These are phyloP conservation scores for Hypsibius dujardini DNA, from an alignment of 1,140 invertebrate species.

Conservation along the genomic window DNA sequence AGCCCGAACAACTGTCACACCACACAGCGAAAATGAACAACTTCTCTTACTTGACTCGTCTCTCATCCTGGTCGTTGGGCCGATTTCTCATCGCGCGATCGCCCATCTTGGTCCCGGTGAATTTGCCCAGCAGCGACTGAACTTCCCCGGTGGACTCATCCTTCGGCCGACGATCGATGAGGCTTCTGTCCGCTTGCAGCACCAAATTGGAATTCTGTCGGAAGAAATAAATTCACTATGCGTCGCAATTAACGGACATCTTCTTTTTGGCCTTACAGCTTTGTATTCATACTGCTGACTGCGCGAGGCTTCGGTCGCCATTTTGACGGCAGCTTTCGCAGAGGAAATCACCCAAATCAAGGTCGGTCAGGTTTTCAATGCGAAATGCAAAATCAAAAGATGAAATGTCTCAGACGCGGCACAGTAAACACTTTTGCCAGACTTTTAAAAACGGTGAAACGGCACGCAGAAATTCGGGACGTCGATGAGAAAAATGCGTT, in stretches of 20 bases:
- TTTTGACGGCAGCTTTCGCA: constrained; percentile 31
- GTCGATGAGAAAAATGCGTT: too few species aligned
- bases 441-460: too few species aligned
- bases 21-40: too few species aligned
- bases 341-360: too few species aligned
- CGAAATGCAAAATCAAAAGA: too few species aligned
- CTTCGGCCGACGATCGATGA: constrained; percentile 82
- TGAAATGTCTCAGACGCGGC: too few species aligned
- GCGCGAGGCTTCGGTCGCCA: constrained; percentile 95
- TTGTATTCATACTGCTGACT: constrained; percentile 99
- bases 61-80: constrained; percentile 63
- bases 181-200: constrained; percentile 89
- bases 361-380: too few species aligned
- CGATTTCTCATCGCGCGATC: constrained; percentile 71
- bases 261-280: constrained; percentile 54
- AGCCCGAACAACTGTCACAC: too few species aligned
- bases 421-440: too few species aligned
- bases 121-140: constrained; percentile 74
- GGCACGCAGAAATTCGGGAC: too few species aligned
- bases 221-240: constrained; percentile 13
- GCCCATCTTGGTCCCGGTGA: constrained; percentile 85
- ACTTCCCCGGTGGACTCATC: constrained; percentile 99
- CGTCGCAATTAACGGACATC: constrained; percentile 17
- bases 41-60: constrained; percentile 62
- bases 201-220: constrained; percentile 90